Conservation (phyloP, 2,113 vertebrate species). For the Xenus cinereus region DNA sequence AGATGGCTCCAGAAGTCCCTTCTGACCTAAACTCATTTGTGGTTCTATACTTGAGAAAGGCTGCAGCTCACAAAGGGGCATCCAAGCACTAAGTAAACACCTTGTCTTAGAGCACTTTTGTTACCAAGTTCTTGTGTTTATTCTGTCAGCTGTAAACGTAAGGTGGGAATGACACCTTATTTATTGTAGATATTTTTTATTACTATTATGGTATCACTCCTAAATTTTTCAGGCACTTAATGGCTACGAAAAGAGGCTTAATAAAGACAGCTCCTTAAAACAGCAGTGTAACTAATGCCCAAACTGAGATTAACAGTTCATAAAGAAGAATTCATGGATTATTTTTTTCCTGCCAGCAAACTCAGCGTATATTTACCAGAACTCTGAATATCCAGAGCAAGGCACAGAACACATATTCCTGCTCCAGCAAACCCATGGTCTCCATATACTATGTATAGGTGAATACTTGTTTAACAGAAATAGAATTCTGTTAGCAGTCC, state of each 20-base stretch:
- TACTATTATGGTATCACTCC: accelerated
- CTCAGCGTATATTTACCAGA: background rate
- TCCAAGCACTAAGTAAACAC: background rate
- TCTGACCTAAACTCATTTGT: background rate
- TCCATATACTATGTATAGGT: background rate
- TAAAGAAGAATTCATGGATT: background rate
- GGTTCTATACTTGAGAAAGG: accelerated
- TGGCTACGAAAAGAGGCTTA: background rate
- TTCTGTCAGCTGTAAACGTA: background rate
- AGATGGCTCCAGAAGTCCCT: background rate
- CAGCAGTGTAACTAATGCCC: background rate
- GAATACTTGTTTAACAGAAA: too few relatives aligned
- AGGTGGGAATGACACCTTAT: background rate
- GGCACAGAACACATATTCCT: background rate
- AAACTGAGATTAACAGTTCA: background rate
- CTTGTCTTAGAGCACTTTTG: background rate
- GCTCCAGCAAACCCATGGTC: background rate
- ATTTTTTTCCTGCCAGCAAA: background rate
- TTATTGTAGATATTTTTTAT: background rate
- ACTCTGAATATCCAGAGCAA: background rate
- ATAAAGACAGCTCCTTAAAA: background rate
- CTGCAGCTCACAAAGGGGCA: background rate
- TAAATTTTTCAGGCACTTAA: background rate
- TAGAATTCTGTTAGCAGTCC: background rate
- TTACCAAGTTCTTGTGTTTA: background rate